phyloP scores from a whole-genome alignment of 2,113 vertebrate genomes.

The Lathamus discolor region DNA sequence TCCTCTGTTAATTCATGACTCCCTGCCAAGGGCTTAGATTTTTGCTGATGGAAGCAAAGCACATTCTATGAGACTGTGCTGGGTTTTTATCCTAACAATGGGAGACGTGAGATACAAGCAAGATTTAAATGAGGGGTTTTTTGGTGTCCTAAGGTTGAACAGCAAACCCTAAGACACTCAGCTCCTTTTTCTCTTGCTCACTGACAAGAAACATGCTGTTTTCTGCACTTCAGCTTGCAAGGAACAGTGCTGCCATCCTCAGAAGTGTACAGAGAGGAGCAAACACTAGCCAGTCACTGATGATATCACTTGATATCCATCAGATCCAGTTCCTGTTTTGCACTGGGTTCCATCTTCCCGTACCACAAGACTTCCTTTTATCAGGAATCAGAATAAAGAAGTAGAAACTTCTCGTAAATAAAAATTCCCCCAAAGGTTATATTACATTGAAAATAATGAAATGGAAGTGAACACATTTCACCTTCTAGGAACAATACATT shows the following conservation, averaged over 20 bases:
- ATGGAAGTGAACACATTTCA: not conserved
- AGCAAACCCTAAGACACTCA: not conserved
- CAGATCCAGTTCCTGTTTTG: not conserved
- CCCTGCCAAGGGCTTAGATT: not conserved
- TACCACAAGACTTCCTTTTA: not conserved
- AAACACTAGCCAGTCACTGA: not conserved
- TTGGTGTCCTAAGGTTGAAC: not conserved
- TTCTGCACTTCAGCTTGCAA: not conserved
- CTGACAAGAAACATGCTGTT: not conserved
- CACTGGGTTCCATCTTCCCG: not conserved
- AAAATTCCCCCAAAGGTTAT: not conserved
- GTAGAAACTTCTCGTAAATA: not conserved
- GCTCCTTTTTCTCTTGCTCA: not conserved
- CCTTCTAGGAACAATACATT: not conserved
- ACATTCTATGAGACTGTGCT: not conserved
- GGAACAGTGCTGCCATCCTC: not conserved
- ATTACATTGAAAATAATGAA: not conserved
- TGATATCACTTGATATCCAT: not conserved
- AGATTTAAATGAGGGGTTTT: not conserved
- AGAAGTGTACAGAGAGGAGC: not conserved
- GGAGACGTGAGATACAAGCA: not conserved
- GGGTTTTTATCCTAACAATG: slow-evolving; percentile 11
- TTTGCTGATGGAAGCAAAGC: slow-evolving; percentile 22
- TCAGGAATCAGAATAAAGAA: not conserved
- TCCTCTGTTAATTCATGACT: not conserved